Percentiles rank a stretch among this genome's conserved stretches.
Conservation (phyloP, 2,888 invertebrate genomes). For the Eutolmus rufibarbis region DNA sequence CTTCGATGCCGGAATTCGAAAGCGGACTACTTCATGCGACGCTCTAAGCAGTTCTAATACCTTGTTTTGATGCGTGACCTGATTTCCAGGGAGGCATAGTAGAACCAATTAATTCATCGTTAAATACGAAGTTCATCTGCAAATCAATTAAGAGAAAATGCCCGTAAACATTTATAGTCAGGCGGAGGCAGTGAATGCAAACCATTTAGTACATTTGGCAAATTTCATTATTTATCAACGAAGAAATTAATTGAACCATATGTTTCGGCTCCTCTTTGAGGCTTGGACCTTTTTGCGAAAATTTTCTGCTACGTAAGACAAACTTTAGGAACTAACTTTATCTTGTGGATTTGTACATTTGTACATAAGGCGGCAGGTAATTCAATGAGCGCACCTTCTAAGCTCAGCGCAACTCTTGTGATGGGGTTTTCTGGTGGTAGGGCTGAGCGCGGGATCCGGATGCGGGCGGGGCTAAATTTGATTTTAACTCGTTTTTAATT, state of each 20-base stretch:
- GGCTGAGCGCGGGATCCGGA: neutral
- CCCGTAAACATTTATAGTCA: neutral
- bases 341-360: slow-evolving; percentile 24
- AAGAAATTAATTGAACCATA: slow-evolving; percentile 34
- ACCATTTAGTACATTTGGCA: slow-evolving; percentile 27
- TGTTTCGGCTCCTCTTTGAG: slow-evolving; percentile 23
- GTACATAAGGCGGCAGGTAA: slow-evolving; percentile 12
- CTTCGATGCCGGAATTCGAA: neutral
- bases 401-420: neutral
- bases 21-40: neutral
- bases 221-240: slow-evolving; percentile 34
- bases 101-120: slow-evolving; percentile 26
- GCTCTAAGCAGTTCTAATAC: neutral
- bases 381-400: neutral
- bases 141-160: slow-evolving; percentile 23
- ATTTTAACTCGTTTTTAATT: slow-evolving; percentile 32
- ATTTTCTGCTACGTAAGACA: slow-evolving; percentile 27
- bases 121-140: slow-evolving; percentile 16
- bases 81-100: neutral
- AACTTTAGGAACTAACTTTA: slow-evolving; percentile 34
- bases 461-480: slow-evolving; percentile 1
- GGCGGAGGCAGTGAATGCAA: neutral
- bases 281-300: slow-evolving; percentile 16
- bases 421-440: neutral
- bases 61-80: neutral